Percentiles rank a stretch among this genome's conserved stretches.
phyloP scores from a whole-genome alignment of 2,797 vertebrate genomes.

The Momotus momota region DNA sequence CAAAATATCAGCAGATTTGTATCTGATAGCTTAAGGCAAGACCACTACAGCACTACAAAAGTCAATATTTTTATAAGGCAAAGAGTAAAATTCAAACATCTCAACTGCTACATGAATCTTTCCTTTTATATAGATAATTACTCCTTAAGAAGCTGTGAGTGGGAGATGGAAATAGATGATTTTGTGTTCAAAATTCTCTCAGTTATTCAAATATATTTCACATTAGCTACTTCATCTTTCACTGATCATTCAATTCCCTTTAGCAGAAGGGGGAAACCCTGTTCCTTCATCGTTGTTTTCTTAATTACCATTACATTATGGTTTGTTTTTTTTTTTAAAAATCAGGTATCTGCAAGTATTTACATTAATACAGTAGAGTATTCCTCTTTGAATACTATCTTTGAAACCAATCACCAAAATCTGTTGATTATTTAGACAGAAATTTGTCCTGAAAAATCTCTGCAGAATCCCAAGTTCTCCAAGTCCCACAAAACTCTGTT shows the following conservation, averaged over 20 bases:
- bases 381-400: not conserved
- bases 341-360: not conserved
- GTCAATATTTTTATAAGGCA: not conserved
- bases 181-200: not conserved
- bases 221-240: not conserved
- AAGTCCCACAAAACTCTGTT: not conserved
- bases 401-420: not conserved
- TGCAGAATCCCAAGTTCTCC: rapidly evolving
- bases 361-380: not conserved
- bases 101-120: not conserved
- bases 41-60: not conserved
- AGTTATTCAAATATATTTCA: not conserved
- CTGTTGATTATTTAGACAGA: not conserved
- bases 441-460: not conserved
- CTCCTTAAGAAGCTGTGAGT: not conserved
- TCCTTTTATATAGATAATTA: not conserved
- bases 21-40: not conserved
- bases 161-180: not conserved
- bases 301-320: not conserved
- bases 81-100: not conserved
- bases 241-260: not conserved
- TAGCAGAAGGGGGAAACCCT: not conserved
- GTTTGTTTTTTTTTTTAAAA: not conserved
- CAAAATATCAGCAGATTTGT: not conserved
- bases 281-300: not conserved